Evolutionary conservation across 2,888 invertebrate species (phyloP), one percentile per base, ranked within the genome.

Genomic region (Aromia moschata): DNA sequence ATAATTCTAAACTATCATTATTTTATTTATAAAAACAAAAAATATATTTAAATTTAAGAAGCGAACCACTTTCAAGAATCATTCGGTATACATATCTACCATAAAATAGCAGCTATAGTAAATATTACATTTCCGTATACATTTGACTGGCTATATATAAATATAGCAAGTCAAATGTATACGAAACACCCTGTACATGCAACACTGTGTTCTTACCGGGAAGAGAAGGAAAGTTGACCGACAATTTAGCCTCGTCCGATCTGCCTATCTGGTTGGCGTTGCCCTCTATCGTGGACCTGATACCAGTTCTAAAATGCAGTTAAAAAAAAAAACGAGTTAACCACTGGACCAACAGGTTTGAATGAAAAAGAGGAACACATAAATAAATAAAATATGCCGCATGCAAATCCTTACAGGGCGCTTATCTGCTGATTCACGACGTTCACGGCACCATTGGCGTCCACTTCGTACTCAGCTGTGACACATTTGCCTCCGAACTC

Each of bases 401-500:
- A 43, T n/a, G 46, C 7, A n/a, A 30, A 44, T 12, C 1, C 82
- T 79, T 70, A 84, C 83, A 83, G 60, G 0, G 76, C 70, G 36
- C 81, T 82, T 33, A 80, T 81, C 70, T 83, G 81, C 36, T 71
- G 71, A 68, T 83, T 83, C 15, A 79, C 58, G 30, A 84, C 78
- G 33, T 72, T 77, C 10, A 84, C 64, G 2, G 78, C 73, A 5
- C 80, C 80, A 63, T 82, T 85, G 69, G 76, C 82, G 68, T 72
- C 80, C 61, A 70, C 71, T 62, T 77, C 81, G 77, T 91, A 92
- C 58, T 85, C 84, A 0, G 91, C 90, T 1, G 87, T 87, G 49
- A 90, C 87, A 75, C 92, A 93, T 72, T 87, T 89, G 20, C 89
- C 90, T 2, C 88, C 90, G 5, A 89, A 78, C 77, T 92, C 88